Evolutionary conservation across 2,113 vertebrate species (phyloP).

Genomic region (Salminus brasiliensis): DNA sequence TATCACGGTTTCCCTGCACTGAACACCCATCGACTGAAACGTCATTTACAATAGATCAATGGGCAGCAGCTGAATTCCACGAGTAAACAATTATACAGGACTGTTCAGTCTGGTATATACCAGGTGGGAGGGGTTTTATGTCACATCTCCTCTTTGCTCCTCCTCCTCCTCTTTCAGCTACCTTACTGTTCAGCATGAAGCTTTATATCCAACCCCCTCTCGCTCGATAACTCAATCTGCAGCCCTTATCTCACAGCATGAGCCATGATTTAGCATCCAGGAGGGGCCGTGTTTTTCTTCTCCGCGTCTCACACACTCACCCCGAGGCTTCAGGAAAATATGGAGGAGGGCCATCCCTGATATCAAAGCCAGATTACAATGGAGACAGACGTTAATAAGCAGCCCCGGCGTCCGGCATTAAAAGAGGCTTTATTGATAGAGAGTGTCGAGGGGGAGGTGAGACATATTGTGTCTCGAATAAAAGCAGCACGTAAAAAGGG

Average conservation of each 20-base stretch:
- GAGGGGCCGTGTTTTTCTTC: slow-evolving; percentile 52
- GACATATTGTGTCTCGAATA: background rate
- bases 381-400: slow-evolving; percentile 61
- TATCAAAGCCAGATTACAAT: slow-evolving; percentile 66
- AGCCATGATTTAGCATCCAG: slow-evolving; percentile 65
- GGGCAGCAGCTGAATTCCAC: no score
- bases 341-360: slow-evolving; percentile 52
- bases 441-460: background rate
- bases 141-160: no score
- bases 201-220: slow-evolving; percentile 69
- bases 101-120: no score
- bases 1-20: no score
- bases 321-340: slow-evolving; percentile 58
- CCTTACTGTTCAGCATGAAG: slow-evolving; percentile 55
- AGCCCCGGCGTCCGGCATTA: slow-evolving; percentile 45
- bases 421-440: slow-evolving; percentile 27
- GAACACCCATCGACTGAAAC: no score
- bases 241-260: slow-evolving; percentile 66
- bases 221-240: slow-evolving; percentile 72
- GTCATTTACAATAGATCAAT: no score
- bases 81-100: no score
- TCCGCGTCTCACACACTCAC: slow-evolving; percentile 44
- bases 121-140: no score
- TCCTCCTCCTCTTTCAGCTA: slow-evolving; percentile 41
- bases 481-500: slow-evolving; percentile 7